Evolutionary conservation across 2,797 vertebrate genomes (phyloP).

Genomic region (Pteronotus mesoamericanus): DNA sequence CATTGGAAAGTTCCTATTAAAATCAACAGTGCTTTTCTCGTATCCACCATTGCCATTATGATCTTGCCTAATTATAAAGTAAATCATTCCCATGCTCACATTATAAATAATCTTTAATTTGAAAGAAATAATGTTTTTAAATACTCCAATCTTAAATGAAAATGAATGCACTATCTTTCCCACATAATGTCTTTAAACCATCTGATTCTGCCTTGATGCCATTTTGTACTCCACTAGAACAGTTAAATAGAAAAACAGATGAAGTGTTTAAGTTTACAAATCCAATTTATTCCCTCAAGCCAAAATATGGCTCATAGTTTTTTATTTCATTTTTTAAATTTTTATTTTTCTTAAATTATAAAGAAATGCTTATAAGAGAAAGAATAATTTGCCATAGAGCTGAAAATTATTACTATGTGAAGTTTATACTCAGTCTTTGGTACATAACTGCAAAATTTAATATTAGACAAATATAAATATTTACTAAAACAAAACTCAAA

Average conservation of each 20-base stretch:
- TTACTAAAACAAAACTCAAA: background rate
- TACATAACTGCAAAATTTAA: background rate
- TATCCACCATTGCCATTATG: slow-evolving; percentile 39
- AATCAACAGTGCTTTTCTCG: slow-evolving; percentile 51
- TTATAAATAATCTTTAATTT: slow-evolving; percentile 57
- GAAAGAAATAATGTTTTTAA: background rate
- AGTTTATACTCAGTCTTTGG: background rate
- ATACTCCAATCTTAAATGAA: background rate
- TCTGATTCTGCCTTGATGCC: background rate
- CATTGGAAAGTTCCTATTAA: slow-evolving; percentile 72
- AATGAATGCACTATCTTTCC: background rate
- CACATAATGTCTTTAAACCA: background rate
- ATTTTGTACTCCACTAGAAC: background rate
- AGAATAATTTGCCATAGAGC: background rate
- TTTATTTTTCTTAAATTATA: background rate
- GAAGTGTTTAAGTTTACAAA: background rate
- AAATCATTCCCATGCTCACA: slow-evolving; percentile 59
- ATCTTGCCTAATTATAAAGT: slow-evolving; percentile 56
- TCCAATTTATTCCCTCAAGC: background rate
- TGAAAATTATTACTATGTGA: background rate
- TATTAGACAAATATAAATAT: background rate
- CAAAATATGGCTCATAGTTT: background rate
- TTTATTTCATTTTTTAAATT: background rate
- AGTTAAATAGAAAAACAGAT: background rate
- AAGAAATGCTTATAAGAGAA: background rate